Evolutionary conservation across 2,797 vertebrate species (phyloP).

Genomic region (Coregonus suidteri): DNA sequence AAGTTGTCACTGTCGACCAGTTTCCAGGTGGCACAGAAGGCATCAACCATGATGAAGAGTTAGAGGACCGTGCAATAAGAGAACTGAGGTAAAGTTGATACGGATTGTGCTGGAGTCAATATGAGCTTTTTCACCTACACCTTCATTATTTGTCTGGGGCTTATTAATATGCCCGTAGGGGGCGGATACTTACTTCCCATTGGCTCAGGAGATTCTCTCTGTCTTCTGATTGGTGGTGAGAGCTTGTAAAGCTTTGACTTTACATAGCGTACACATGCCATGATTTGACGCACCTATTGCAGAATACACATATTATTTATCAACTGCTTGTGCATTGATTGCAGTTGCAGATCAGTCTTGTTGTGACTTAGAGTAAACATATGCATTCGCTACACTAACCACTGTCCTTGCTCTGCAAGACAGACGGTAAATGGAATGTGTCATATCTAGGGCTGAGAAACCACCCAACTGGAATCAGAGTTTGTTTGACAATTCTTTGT

Average conservation of each 20-base stretch:
- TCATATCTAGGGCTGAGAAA: background rate
- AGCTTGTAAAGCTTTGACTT: slow-evolving; percentile 5
- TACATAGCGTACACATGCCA: slow-evolving; percentile 66
- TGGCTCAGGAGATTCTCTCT: slow-evolving; percentile 63
- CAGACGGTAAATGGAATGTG: background rate
- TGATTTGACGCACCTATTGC: background rate
- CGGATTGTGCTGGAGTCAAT: slow-evolving; percentile 28
- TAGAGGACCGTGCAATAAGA: slow-evolving; percentile 20
- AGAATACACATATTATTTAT: background rate
- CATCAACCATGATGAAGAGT: slow-evolving; percentile 85
- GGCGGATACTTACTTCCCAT: slow-evolving; percentile 52
- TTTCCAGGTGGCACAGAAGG: slow-evolving; percentile 94
- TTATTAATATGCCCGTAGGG: slow-evolving; percentile 27
- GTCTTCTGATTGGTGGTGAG: slow-evolving; percentile 54
- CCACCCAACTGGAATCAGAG: slow-evolving; percentile 56
- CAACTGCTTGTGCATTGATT: slow-evolving; percentile 44
- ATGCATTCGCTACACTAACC: too few species aligned
- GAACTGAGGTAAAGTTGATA: slow-evolving; percentile 12
- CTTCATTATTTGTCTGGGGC: slow-evolving; percentile 35
- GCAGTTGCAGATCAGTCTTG: slow-evolving; percentile 86
- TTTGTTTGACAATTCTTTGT: slow-evolving; percentile 66
- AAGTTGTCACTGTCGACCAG: slow-evolving; percentile 90
- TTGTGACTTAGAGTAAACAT: slow-evolving; percentile 38
- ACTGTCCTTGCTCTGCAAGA: background rate
- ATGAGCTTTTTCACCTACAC: slow-evolving; percentile 81